Evolutionary conservation across 2,888 invertebrate species (phyloP).

Genomic region (Pachydiplax longipennis): DNA sequence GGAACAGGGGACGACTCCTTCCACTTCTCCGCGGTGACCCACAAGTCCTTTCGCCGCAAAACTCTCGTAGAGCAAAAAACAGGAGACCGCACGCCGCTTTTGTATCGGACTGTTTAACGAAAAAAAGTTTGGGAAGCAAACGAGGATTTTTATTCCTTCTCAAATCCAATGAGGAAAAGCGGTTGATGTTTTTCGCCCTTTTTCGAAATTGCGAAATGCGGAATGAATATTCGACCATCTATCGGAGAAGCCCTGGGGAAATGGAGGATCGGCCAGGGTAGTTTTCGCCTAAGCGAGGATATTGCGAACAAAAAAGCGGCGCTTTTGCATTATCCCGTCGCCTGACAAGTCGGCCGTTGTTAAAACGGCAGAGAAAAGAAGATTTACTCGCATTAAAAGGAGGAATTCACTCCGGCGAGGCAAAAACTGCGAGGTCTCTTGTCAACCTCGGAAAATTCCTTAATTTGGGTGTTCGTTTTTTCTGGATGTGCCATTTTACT

Average conservation of each 20-base stretch:
- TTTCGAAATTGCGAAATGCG: background rate
- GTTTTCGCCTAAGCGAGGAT: background rate
- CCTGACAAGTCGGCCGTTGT: background rate
- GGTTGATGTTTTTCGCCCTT: background rate
- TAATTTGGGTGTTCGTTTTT: background rate
- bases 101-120: background rate
- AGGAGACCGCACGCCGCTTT: background rate
- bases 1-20: background rate
- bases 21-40: background rate
- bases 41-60: background rate
- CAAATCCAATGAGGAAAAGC: background rate
- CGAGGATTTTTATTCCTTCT: background rate
- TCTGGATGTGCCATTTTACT: background rate
- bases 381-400: background rate
- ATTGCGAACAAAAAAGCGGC: background rate
- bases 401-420: background rate
- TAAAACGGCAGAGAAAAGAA: background rate
- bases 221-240: background rate
- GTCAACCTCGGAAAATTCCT: background rate
- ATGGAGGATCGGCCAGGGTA: background rate
- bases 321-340: too few relatives aligned
- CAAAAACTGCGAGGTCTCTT: background rate
- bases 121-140: background rate
- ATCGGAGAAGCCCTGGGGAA: background rate
- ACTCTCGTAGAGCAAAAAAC: background rate